Base-by-base conservation (phyloP, 2,113 vertebrate species). In the Paraplagusia blochii region DNA sequence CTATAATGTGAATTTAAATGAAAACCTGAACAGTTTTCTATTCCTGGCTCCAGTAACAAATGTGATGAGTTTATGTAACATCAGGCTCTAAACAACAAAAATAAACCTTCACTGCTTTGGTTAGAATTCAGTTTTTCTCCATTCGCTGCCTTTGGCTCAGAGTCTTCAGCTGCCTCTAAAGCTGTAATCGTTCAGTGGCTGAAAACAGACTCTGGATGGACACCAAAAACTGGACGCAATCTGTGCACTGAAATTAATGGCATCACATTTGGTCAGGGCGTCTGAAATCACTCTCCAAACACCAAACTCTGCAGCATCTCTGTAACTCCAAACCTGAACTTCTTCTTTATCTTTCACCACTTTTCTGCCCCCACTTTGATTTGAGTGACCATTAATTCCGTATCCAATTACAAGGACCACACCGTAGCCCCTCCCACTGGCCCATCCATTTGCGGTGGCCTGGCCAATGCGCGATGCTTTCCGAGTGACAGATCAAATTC, bases 331-430 rank as follows among this genome's bases (percentile, higher is more conserved):
- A 1, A 19, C 17, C 8, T 8, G 15, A 14, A 10, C 13, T 35
- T 2, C 9, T 7, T 7, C 16, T 10, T 2, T 36, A 12, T 5
- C 12, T 5, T 12, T 48, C n/a, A 13, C 11, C 33, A 34, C 11
- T 1, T 52, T 40, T 33, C 34, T 58, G 29, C 38, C 34, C 43
- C 40, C 44, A 53, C 65, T 76, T 66, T 69, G 58, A 72, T 69
- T 40, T 42, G 47, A 66, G 57, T 44, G 14, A 35, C 73, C 66
- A 77, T 79, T 77, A 71, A 72, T 72, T 77, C 66, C 53, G 40
- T 51, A 82, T 74, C 74, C 77, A 82, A 81, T 82, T 80, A 82
- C 61, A 42, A 6, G 43, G 16, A 53, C 63, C n/a, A 36, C 61
- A 73, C 38, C 0, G 3, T 69, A 29, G 67, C 55, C 57, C 70